These are phyloP conservation scores for Vulpes vulpes DNA, from an alignment of 2,113 vertebrate species.

Conservation along the genomic window DNA sequence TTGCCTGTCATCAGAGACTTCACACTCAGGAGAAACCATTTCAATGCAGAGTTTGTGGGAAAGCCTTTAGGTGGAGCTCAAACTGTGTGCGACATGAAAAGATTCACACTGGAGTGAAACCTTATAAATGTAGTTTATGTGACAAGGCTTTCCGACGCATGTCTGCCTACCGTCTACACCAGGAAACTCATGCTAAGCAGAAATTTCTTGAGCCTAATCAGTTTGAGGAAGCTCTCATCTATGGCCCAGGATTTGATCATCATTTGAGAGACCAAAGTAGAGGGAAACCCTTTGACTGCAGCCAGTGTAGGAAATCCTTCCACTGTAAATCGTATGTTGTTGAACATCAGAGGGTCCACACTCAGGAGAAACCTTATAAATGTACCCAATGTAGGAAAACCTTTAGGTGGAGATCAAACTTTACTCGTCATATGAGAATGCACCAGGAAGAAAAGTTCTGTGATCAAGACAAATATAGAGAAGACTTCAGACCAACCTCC, in stretches of 20 bases:
- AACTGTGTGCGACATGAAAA: slow-evolving; percentile 81
- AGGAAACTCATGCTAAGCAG: slow-evolving; percentile 46
- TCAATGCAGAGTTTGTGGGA: slow-evolving; percentile 80
- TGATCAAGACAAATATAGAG: neutral
- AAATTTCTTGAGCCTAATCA: neutral
- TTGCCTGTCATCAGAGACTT: slow-evolving; percentile 53
- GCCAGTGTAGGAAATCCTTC: slow-evolving; percentile 84
- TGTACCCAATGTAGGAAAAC: slow-evolving; percentile 76
- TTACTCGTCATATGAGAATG: slow-evolving; percentile 73
- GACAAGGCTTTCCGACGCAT: slow-evolving; percentile 72
- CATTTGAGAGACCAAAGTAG: neutral
- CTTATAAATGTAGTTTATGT: slow-evolving; percentile 73
- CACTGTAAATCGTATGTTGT: slow-evolving; percentile 72
- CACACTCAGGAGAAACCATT: slow-evolving; percentile 72
- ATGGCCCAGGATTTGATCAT: neutral
- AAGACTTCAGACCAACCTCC: neutral
- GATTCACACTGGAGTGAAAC: slow-evolving; percentile 80
- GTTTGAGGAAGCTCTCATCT: neutral
- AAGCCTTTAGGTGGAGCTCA: slow-evolving; percentile 79
- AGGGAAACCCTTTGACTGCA: slow-evolving; percentile 80
- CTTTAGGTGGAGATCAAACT: slow-evolving; percentile 79
- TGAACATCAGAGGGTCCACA: slow-evolving; percentile 80
- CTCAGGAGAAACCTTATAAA: slow-evolving; percentile 79
- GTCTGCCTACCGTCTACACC: slow-evolving; percentile 72
- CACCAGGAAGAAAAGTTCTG: slow-evolving; percentile 57